Percentiles rank a stretch among this genome's conserved stretches.
Conservation (phyloP, 2,888 invertebrate species). For the Zygogramma bicolorata region DNA sequence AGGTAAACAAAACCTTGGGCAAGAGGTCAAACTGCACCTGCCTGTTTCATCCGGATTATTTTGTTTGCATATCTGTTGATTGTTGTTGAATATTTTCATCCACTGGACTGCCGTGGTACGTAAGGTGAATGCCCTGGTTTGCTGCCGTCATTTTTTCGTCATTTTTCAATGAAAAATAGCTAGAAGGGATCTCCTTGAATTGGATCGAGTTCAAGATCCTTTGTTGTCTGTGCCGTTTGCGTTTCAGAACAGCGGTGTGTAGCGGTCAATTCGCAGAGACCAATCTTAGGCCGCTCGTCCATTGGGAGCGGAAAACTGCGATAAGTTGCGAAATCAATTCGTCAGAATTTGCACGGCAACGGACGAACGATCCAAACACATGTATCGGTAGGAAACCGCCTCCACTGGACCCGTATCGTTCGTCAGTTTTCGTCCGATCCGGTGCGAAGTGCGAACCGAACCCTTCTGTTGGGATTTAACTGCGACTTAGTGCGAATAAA, state of each 20-base stretch:
- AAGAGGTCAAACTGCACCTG: background rate
- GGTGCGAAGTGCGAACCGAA: too few relatives aligned
- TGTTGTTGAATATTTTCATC: background rate
- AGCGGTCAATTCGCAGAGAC: too few relatives aligned
- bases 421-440: too few relatives aligned
- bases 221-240: background rate
- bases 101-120: background rate
- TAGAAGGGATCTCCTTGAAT: background rate
- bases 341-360: too few relatives aligned
- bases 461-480: too few relatives aligned
- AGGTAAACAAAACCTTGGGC: background rate
- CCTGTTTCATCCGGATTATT: background rate
- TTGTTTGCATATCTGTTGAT: background rate
- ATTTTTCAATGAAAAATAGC: background rate
- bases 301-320: too few relatives aligned
- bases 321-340: too few relatives aligned
- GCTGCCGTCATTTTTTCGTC: background rate
- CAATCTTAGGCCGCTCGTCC: too few relatives aligned
- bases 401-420: too few relatives aligned
- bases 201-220: background rate
- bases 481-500: too few relatives aligned
- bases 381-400: too few relatives aligned
- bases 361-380: too few relatives aligned
- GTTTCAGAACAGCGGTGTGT: background rate
- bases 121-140: background rate